These are phyloP conservation scores for Drosophila sulfurigaster DNA, from an alignment of 1,140 invertebrate species.

Conservation along the genomic window DNA sequence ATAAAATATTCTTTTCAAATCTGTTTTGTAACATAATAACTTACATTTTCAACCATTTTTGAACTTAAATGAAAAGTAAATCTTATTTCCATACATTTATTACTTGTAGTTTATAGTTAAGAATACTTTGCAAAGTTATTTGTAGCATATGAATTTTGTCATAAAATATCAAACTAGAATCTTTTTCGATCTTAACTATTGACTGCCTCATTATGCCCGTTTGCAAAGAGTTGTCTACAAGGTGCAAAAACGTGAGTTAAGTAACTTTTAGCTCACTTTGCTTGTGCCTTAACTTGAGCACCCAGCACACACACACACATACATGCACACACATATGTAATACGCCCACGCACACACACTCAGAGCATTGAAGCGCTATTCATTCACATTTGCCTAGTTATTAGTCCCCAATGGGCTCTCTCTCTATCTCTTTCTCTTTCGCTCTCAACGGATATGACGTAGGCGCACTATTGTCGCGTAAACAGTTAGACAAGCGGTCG, in stretches of 20 bases:
- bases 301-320: constrained; percentile 11
- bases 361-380: neutral
- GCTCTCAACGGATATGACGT: constrained; percentile 46
- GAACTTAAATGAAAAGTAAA: neutral
- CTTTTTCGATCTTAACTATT: neutral
- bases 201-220: neutral
- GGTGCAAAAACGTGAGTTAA: constrained; percentile 40
- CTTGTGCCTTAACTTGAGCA: constrained; percentile 24
- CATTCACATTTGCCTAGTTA: constrained; percentile 49
- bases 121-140: too few relatives aligned
- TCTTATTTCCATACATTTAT: too few relatives aligned
- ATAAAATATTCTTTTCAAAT: too few relatives aligned
- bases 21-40: too few relatives aligned
- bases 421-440: neutral
- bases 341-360: constrained; percentile 10
- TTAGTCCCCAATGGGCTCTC: constrained; percentile 19
- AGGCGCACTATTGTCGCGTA: constrained; percentile 30
- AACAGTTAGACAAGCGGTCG: constrained; percentile 46
- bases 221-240: neutral
- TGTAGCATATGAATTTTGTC: too few relatives aligned
- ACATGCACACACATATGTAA: constrained; percentile 3
- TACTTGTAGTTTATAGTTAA: too few relatives aligned
- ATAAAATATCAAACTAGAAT: too few relatives aligned
- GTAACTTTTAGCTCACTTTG: constrained; percentile 30
- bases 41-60: neutral